Evolutionary conservation across 2,888 invertebrate species (phyloP).

Genomic region (Drosophila parthenogenetica): DNA sequence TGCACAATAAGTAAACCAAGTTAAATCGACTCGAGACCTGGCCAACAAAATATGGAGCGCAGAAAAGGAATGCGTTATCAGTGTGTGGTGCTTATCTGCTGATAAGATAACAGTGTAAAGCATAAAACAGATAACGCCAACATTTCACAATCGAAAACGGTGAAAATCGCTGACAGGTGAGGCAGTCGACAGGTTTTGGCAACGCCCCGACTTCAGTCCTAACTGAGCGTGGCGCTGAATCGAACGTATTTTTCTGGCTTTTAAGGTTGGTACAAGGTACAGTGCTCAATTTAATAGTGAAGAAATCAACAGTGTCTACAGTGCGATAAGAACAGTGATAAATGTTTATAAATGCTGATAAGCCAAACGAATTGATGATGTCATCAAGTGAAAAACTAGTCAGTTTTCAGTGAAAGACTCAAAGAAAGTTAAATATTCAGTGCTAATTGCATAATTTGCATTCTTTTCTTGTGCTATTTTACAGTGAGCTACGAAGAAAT

Average conservation of each 20-base stretch:
- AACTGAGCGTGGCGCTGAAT: slow-evolving; percentile 74
- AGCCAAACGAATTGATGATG: slow-evolving; percentile 69
- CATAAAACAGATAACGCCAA: slow-evolving; percentile 61
- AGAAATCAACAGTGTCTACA: slow-evolving; percentile 31
- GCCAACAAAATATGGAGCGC: slow-evolving; percentile 48
- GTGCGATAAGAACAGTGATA: slow-evolving; percentile 48
- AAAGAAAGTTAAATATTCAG: slow-evolving; percentile 20
- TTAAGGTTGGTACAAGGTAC: slow-evolving; percentile 48
- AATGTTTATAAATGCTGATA: slow-evolving; percentile 54
- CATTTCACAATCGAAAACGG: slow-evolving; percentile 72
- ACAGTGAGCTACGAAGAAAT: slow-evolving; percentile 53
- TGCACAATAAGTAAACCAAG: slow-evolving; percentile 54
- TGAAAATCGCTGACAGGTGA: slow-evolving; percentile 57
- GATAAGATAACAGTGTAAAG: slow-evolving; percentile 61
- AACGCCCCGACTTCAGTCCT: slow-evolving; percentile 78
- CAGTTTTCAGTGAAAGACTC: background rate
- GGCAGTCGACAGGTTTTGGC: slow-evolving; percentile 51
- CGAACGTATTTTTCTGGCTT: slow-evolving; percentile 77
- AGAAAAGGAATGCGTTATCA: slow-evolving; percentile 66
- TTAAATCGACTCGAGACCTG: slow-evolving; percentile 22
- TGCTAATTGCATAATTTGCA: slow-evolving; percentile 30
- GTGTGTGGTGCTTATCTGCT: slow-evolving; percentile 41
- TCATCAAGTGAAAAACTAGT: slow-evolving; percentile 57
- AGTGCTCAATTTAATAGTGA: slow-evolving; percentile 10
- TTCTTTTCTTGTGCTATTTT: slow-evolving; percentile 46